Percentiles rank a stretch among this genome's conserved stretches.
Evolutionary conservation across 2,797 vertebrate species (phyloP).

Genomic region (Melanotaenia trifasciata): DNA sequence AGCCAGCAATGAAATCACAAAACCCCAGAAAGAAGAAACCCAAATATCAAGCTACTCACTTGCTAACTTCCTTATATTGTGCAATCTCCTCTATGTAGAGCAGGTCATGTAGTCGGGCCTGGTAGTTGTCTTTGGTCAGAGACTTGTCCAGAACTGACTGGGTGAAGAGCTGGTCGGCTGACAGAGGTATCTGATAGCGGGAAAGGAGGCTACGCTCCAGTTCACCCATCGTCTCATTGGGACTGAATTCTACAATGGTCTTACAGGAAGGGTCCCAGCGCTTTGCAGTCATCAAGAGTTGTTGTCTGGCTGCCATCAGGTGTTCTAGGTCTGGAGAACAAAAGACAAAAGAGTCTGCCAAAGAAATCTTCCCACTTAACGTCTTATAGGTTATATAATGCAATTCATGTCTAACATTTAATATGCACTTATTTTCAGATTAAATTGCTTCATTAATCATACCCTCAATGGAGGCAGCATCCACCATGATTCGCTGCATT

Average conservation of each 20-base stretch:
- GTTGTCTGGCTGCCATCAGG: conserved; percentile 95
- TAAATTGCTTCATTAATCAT: conserved; percentile 21
- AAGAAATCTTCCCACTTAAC: neutral
- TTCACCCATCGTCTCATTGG: conserved; percentile 94
- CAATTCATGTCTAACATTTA: neutral
- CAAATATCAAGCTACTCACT: conserved; percentile 85
- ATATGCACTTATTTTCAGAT: neutral
- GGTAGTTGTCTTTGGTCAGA: conserved; percentile 96
- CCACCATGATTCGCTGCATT: conserved; percentile 99
- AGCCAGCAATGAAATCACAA: neutral
- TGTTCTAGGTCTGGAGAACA: conserved; percentile 91
- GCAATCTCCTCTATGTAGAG: conserved; percentile 99
- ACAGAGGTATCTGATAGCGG: conserved; percentile 98
- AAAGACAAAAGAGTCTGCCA: neutral
- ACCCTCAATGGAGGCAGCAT: conserved; percentile 99
- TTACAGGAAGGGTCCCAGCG: conserved; percentile 98
- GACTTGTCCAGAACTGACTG: conserved; percentile 98
- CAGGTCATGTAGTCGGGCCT: conserved; percentile 95
- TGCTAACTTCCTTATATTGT: conserved; percentile 99
- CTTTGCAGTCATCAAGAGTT: conserved; percentile 94
- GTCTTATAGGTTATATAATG: neutral
- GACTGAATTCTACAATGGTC: conserved; percentile 94
- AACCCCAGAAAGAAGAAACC: neutral
- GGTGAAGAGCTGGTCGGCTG: conserved; percentile 98
- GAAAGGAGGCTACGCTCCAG: conserved; percentile 95